Evolutionary conservation across 2,888 invertebrate species (phyloP), one percentile per base, ranked within the genome.

Genomic region (Dolichomitus sp.): DNA sequence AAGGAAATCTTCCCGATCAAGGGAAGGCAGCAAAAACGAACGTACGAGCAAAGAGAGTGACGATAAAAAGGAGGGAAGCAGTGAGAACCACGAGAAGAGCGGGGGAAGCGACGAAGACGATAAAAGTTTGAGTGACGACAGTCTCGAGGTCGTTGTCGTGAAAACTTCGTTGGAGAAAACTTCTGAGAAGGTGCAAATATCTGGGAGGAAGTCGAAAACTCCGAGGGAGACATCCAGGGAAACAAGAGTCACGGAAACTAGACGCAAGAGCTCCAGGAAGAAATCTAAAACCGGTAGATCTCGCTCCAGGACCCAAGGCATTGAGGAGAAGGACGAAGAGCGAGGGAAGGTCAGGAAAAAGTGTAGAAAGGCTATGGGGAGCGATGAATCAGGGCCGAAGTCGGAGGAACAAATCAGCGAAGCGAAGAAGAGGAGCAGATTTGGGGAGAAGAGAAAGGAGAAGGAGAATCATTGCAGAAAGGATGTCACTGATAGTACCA

Each of bases 51-150:
- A 66, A 84, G 73, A 73, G 65, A 68, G 48, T 50, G 50, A 85
- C 30, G 90, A 93, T 93, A 94, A 86, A 94, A 94, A 72, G 94
- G 93, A 94, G 89, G 93, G 94, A 86, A 84, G 94, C 94, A 92
- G 91, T 87, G 52, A 84, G 86, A 45, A 93, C 93, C 68, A 85
- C 87, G 84, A 79, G 87, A 33, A 5, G n/a, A 48, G 80, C 54
- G 61, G 61, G 23, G 61, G 61, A 2, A 54, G 88, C 90, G 69
- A 90, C 68, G 82, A 77, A 86, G 68, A 74, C 11, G 80, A 78
- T 14, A 87, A 80, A 72, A 89, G 87, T 86, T 87, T 91, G 50
- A 92, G 93, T 85, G 92, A 92, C 61, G 90, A 93, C 87, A 90
- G 94, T 92, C 89, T 90, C 84, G 91, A 93, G 84, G 90, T 93